A percentile compares a stretch with the other conserved stretches of the same genome.
Evolutionary conservation across 2,113 vertebrate species (phyloP).

Genomic region (Chroicocephalus ridibundus): DNA sequence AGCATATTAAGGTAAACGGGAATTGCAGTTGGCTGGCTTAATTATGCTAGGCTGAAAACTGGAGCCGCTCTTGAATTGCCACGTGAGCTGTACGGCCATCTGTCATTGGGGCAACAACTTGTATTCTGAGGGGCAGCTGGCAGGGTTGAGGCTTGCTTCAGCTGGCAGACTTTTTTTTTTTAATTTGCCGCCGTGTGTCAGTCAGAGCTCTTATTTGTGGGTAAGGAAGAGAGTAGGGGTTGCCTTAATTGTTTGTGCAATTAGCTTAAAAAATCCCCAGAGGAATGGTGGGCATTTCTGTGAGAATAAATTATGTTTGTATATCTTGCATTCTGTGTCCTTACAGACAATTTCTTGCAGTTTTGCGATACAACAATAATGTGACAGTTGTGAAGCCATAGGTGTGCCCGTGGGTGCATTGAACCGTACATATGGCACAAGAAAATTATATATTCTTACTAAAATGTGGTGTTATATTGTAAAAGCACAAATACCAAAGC

Average conservation of each 20-base stretch:
- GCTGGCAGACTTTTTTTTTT: neutral
- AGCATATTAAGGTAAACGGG: neutral
- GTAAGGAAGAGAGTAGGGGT: neutral
- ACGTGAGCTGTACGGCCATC: neutral
- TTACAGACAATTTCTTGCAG: neutral
- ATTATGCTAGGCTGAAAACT: constrained; percentile 26
- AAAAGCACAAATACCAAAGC: neutral
- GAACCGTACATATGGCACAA: neutral
- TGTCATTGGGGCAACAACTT: constrained; percentile 55
- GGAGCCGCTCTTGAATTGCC: neutral
- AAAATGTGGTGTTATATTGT: neutral
- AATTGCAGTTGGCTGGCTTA: constrained; percentile 3
- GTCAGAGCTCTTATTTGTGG: neutral
- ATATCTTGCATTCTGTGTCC: neutral
- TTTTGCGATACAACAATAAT: neutral
- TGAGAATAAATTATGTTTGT: neutral
- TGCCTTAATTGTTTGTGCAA: neutral
- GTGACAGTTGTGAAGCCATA: neutral
- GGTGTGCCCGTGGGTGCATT: neutral
- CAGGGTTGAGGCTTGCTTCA: constrained; percentile 17
- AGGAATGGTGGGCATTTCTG: neutral
- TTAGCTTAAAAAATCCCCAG: neutral
- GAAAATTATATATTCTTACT: neutral
- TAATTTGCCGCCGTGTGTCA: neutral
- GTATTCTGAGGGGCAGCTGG: constrained; percentile 36